Base-by-base conservation (phyloP, 2,797 vertebrate species). In the Notolepis coatsorum region DNA sequence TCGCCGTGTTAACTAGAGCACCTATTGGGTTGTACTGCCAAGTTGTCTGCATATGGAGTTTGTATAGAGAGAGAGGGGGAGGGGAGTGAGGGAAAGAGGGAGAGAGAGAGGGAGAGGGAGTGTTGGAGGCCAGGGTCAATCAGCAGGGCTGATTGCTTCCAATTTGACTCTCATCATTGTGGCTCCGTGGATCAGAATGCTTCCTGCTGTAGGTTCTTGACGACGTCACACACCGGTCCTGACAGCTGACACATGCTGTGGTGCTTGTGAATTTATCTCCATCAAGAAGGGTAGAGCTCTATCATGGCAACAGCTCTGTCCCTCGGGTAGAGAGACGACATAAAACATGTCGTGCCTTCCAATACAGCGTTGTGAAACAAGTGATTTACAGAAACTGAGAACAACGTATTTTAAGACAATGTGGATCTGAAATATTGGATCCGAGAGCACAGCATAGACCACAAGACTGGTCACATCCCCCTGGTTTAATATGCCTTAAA, bases 141-240 rank as follows among this genome's bases (percentile, higher is more conserved):
- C 60, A 54, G 64, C 35, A 58, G 64, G 50, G 50, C 54, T 69
- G 77, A 85, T 77, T 68, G 62, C 62, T 48, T 58, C 55, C 68
- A 68, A 71, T 85, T 82, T 66, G 55, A 68, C 79, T 74, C 61
- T 63, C 23, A 47, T 70, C 60, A 61, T 27, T 13, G 56, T 13
- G 37, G 52, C 43, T 75, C 61, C 9, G 9, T 33, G 24, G 55
- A 68, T 65, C 71, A 66, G 33, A 79, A 42, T 18, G 15, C 58
- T 60, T 64, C 63, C 65, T 50, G 50, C 27, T 54, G 33, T 38
- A 45, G 48, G 25, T 59, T 46, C n/a, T 21, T 61, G 33, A 41
- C 17, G 21, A 52, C 69, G 60, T 73, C 62, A 65, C n/a, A n/a
- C n/a, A n/a, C n/a, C n/a, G n/a, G n/a, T n/a, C 66, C 54, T 61